phyloP scores from a whole-genome alignment of 2,888 invertebrate species.

The Agonopterix heracliana region DNA sequence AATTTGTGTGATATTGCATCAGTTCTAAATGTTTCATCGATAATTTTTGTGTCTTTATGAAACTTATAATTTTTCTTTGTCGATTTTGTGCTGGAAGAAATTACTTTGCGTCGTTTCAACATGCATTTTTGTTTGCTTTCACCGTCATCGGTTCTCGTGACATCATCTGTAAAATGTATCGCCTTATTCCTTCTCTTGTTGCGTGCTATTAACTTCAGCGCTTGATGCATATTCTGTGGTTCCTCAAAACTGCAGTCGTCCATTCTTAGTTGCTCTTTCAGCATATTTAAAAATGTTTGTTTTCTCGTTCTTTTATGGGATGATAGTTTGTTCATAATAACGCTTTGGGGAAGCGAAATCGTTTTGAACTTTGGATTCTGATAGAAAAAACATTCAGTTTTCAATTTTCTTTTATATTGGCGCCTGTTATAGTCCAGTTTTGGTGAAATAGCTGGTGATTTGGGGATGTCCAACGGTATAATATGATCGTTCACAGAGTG shows the following conservation, averaged over 20 bases:
- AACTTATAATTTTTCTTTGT: background rate
- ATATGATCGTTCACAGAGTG: no score
- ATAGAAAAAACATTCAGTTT: background rate
- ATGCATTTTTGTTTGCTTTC: constrained; percentile 13
- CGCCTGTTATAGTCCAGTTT: background rate
- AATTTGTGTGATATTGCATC: no score
- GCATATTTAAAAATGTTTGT: constrained; percentile 29
- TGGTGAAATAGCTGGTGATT: no score
- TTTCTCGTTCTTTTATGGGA: constrained; percentile 25
- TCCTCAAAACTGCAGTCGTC: constrained; percentile 27
- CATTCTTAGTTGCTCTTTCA: constrained; percentile 40
- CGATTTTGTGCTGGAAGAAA: constrained; percentile 18
- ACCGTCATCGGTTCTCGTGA: background rate
- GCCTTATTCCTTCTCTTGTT: constrained; percentile 27
- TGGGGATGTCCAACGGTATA: no score
- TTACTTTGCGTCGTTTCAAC: constrained; percentile 28
- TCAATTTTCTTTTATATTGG: background rate
- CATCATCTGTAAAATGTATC: constrained; percentile 5
- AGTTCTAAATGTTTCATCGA: no score
- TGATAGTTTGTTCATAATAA: background rate
- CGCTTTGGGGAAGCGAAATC: background rate
- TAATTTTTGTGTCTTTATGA: no score
- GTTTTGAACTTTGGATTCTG: background rate
- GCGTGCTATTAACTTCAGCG: constrained; percentile 41
- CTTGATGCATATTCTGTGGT: constrained; percentile 43